Base-by-base conservation (phyloP, 2,888 invertebrate genomes). In the Lissonota sp. region DNA sequence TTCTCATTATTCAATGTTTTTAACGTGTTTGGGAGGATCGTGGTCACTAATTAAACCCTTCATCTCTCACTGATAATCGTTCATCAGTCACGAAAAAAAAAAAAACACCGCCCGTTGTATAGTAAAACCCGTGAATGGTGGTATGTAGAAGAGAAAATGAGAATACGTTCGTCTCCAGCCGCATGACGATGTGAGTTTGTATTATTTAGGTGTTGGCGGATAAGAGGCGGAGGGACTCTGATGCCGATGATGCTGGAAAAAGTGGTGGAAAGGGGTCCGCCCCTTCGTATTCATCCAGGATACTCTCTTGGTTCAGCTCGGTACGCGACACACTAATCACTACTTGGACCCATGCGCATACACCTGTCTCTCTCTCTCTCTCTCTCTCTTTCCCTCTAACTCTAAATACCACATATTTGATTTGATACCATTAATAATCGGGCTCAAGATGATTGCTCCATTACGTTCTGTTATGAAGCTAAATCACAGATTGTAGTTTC, bases 271-370 rank as follows among this genome's bases (percentile, higher is more conserved):
- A 88, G 88, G 89, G 90, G 87, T 87, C 87, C 86, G 88, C 89
- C 88, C 89, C 91, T 88, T 92, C 91, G 87, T 92, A 91, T 88
- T 91, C 90, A 83, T 91, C 91, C 86, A 92, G 91, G 92, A 91
- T 92, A 88, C 89, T 90, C 86, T 91, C 92, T 89, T 92, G 92
- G 92, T 90, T 92, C 92, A 91, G 89, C 89, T 92, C 92, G 92
- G 92, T 92, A 92, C 91, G 92, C 91, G 92, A 90, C 91, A 91
- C 90, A 89, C 86, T 89, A 88, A 86, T 88, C 87, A 90, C 87
- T 90, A 89, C 91, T 91, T 92, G 92, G 92, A 92, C 92, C 92
- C 92, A 92, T 91, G 90, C 87, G 90, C 90, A 90, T 89, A 88
- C 86, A 87, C 83, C 74, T 78, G 44, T 84, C 70, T 81, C 77